Evolutionary conservation across 2,797 vertebrate species (phyloP), one percentile per base, ranked within the genome.

Genomic region (Chrosomus eos): DNA sequence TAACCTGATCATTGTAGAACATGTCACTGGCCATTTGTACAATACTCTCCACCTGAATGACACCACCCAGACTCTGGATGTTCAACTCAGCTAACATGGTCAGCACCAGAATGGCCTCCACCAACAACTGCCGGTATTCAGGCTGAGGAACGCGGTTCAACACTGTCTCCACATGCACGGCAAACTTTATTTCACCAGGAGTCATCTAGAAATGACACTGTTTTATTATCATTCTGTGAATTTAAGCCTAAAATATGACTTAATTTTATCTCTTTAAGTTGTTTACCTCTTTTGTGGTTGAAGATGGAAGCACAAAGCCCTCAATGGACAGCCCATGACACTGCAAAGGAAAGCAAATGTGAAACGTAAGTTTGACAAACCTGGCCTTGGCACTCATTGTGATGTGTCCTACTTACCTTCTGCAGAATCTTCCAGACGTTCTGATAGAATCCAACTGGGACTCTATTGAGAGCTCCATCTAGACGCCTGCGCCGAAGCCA

Each of bases 391-490:
- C 19, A 40, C 40, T 68, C 16, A 14, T 1, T 75, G 7, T 36
- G 3, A 38, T 33, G 8, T 11, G 38, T 43, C 31, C 66, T 3
- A 23, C 48, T 92, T 28, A 98, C 97, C 95, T 99, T 99, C 93
- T 99, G 97, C 68, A 99, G 93, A 89, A 99, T 94, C 92, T 96
- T 97, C 98, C 98, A 99, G 73, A 99, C 96, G 84, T 99, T 99
- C 91, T 98, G 97, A 88, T 99, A 99, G 92, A 99, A 99, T 36
- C 97, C 97, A 58, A 98, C 88, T 0, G 97, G 97, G 5, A 99
- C 98, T 87, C 96, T 93, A 93, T 99, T 99, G 53, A 99, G 93
- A 19, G 97, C 97, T 55, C 97, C 98, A 70, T 99, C 98, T 88
- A 99, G 93, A 3, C 97, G 93, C 82, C 98, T 96, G 88, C 98